These are phyloP conservation scores for Butastur rufipennis DNA, from an alignment of 2,113 vertebrate species.

Conservation along the genomic window DNA sequence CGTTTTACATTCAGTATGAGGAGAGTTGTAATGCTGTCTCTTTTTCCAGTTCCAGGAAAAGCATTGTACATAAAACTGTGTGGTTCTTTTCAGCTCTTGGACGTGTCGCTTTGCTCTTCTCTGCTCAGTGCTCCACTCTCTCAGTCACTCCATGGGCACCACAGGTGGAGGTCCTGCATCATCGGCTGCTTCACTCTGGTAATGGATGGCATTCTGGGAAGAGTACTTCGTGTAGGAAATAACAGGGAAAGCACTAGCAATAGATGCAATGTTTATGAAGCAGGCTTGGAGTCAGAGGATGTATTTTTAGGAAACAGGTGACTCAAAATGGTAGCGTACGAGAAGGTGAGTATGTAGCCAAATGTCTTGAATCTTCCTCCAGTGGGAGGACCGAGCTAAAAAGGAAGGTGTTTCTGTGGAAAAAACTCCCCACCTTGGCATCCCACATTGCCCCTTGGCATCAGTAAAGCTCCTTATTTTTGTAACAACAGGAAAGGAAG, in stretches of 20 bases:
- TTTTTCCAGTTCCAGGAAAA: background rate
- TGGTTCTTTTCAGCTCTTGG: background rate
- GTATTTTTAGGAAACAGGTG: background rate
- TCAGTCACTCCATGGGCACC: fast-evolving
- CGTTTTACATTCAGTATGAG: background rate
- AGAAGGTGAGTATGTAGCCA: background rate
- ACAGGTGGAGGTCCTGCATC: background rate
- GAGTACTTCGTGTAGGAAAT: background rate
- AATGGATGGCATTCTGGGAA: background rate
- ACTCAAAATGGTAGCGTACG: fast-evolving
- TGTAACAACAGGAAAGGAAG: background rate
- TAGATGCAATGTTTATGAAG: background rate
- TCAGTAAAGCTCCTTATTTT: background rate
- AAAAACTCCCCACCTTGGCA: no score
- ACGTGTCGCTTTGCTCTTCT: fast-evolving
- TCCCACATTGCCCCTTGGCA: background rate
- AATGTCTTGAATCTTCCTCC: background rate
- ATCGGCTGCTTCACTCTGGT: background rate
- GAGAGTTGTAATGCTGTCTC: fast-evolving
- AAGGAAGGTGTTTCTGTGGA: background rate
- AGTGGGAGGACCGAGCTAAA: no score
- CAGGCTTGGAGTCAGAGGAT: background rate
- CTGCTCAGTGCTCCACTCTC: no score
- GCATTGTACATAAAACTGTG: background rate
- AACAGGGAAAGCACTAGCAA: fast-evolving